phyloP scores from a whole-genome alignment of 2,888 invertebrate genomes.

The Acanthosepion esculentum region DNA sequence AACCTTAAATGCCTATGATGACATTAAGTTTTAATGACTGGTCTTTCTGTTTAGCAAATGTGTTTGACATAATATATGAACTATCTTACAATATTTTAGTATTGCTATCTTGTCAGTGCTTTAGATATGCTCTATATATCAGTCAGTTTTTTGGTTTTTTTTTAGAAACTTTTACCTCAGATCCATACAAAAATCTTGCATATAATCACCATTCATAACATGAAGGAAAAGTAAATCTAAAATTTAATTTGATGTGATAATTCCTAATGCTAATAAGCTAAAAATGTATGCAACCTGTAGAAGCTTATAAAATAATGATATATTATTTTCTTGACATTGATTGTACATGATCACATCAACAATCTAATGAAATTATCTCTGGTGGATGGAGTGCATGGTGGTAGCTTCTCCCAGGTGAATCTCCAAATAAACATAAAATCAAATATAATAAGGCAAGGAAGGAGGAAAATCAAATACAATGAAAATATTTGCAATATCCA shows the following conservation, averaged over 20 bases:
- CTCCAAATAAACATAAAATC: too few species aligned
- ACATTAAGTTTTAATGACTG: too few species aligned
- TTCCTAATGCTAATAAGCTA: background rate
- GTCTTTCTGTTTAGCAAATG: too few species aligned
- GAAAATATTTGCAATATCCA: too few species aligned
- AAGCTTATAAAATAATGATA: background rate
- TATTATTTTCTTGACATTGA: conserved; percentile 24
- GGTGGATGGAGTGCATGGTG: too few species aligned
- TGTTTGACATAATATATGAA: background rate
- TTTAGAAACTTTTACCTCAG: background rate
- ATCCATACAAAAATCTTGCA: background rate
- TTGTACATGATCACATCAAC: background rate
- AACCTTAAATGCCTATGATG: background rate
- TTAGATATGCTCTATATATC: background rate
- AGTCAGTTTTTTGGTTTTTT: too few species aligned
- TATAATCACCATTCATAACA: background rate
- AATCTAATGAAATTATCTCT: background rate
- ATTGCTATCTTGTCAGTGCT: background rate
- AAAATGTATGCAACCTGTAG: background rate
- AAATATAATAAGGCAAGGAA: too few species aligned
- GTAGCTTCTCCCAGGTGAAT: too few species aligned
- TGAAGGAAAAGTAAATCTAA: background rate
- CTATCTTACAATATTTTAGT: background rate
- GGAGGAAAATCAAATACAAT: too few species aligned
- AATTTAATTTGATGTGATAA: background rate